Percentiles rank a stretch among this genome's conserved stretches.
Evolutionary conservation across 2,797 vertebrate species (phyloP).

Genomic region (Propithecus perrieri): DNA sequence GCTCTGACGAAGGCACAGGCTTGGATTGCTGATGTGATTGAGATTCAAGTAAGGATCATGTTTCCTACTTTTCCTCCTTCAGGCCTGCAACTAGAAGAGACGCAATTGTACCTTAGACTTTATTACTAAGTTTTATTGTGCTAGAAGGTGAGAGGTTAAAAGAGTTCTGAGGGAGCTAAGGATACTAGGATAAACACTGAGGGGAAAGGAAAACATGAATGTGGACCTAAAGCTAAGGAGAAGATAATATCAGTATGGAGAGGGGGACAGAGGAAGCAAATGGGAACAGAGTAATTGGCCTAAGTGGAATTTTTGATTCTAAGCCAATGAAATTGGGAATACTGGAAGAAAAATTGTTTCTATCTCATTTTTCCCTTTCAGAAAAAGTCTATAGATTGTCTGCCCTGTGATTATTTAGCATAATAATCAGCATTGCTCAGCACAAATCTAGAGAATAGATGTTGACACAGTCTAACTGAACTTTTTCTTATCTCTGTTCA

Average conservation of each 20-base stretch:
- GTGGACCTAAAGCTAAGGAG: not conserved
- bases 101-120: rapidly evolving
- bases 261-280: rapidly evolving
- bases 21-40: constrained; percentile 94
- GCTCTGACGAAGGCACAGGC: constrained; percentile 91
- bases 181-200: not conserved
- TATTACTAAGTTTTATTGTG: rapidly evolving
- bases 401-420: not conserved
- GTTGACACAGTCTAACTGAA: constrained; percentile 86
- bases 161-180: constrained; percentile 36
- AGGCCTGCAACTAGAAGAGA: not conserved
- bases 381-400: not conserved
- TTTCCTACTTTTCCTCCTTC: not conserved
- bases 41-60: constrained; percentile 89
- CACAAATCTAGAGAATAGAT: not conserved
- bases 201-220: not conserved
- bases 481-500: not conserved
- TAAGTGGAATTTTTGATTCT: not conserved
- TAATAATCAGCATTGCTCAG: not conserved
- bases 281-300: rapidly evolving
- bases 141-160: constrained; percentile 66
- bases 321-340: not conserved
- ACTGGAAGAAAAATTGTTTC: not conserved
- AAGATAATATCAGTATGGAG: not conserved
- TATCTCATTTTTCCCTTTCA: not conserved